phyloP scores from a whole-genome alignment of 1,140 invertebrate genomes.

The Dermatophagoides farinae region DNA sequence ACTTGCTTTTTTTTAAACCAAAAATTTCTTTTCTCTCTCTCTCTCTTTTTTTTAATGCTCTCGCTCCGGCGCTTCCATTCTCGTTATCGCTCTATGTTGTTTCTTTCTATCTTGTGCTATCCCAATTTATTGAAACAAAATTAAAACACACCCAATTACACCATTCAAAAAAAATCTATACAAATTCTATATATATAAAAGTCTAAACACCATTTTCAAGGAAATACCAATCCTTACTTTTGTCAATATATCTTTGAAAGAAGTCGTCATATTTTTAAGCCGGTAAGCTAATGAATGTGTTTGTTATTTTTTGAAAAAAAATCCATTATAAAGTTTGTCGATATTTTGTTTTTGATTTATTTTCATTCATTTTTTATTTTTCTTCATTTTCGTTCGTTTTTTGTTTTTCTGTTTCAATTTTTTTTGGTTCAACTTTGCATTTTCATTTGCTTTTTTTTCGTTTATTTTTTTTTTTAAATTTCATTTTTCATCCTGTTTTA shows the following conservation, averaged over 20 bases:
- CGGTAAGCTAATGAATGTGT: slow-evolving; percentile 46
- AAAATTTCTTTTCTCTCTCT: neutral
- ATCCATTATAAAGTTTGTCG: too few relatives aligned
- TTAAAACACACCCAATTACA: too few relatives aligned
- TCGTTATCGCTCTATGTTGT: slow-evolving; percentile 25
- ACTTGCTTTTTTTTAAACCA: neutral
- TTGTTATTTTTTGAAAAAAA: neutral
- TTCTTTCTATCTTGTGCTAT: neutral
- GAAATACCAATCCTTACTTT: slow-evolving; percentile 76
- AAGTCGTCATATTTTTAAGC: slow-evolving; percentile 75
- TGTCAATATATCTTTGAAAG: slow-evolving; percentile 79
- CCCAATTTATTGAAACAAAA: too few relatives aligned
- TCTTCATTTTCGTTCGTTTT: slow-evolving; percentile 10
- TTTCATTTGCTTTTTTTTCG: slow-evolving; percentile 9
- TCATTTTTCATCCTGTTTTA: neutral
- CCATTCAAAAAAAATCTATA: too few relatives aligned
- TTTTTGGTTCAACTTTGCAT: neutral
- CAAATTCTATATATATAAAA: neutral
- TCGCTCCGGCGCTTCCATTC: slow-evolving; percentile 24
- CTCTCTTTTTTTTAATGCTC: neutral
- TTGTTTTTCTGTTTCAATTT: neutral
- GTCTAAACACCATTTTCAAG: slow-evolving; percentile 45
- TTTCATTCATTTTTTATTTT: slow-evolving; percentile 7
- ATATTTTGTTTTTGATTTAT: slow-evolving; percentile 3
- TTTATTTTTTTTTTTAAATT: slow-evolving; percentile 12